phyloP scores from a whole-genome alignment of 2,113 vertebrate genomes.

The Pycnonotus jocosus region DNA sequence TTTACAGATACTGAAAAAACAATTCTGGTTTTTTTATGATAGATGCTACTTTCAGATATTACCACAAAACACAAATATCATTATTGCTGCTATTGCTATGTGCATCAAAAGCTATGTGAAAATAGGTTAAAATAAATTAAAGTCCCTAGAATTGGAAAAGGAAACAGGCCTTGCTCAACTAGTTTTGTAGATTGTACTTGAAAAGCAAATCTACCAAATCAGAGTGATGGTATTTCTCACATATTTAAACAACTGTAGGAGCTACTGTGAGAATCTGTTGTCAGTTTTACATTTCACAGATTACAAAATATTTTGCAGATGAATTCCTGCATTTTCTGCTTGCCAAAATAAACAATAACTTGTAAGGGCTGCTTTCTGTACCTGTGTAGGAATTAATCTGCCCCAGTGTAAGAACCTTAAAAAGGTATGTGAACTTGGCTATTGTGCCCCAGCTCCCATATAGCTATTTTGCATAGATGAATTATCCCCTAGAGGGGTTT shows the following conservation, averaged over 20 bases:
- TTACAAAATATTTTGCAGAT: background rate
- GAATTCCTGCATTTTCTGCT: background rate
- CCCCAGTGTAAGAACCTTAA: background rate
- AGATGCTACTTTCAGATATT: background rate
- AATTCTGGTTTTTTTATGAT: background rate
- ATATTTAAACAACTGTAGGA: background rate
- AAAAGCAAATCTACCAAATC: background rate
- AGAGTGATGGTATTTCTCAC: background rate
- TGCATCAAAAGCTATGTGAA: background rate
- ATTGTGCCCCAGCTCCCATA: background rate
- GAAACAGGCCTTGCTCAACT: background rate
- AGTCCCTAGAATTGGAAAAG: background rate
- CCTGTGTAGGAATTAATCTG: background rate
- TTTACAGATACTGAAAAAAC: background rate
- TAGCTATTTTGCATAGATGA: background rate
- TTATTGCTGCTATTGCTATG: background rate
- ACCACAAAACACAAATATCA: background rate
- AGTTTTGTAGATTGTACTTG: background rate
- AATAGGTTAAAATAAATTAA: background rate
- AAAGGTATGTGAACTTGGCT: background rate
- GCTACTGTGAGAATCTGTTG: background rate
- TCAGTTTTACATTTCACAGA: background rate
- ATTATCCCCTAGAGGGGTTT: background rate
- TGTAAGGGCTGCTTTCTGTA: background rate
- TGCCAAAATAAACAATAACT: background rate